Percentiles rank a stretch among this genome's conserved stretches.
Evolutionary conservation across 1,140 invertebrate species (phyloP).

Genomic region (Drosophila gunungcola): DNA sequence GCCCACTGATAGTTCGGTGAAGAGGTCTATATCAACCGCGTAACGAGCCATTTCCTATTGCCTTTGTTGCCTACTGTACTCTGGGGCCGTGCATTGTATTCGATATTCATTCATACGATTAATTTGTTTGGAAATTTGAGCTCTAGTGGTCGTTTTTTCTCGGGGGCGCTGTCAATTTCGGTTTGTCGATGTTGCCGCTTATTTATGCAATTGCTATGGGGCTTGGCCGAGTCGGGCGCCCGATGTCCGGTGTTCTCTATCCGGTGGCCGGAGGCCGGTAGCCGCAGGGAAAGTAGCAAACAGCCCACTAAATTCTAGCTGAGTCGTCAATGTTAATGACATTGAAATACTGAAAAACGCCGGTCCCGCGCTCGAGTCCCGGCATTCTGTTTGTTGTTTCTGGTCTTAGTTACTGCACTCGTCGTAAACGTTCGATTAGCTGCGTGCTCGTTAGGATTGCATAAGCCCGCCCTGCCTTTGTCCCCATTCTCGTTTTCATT

Average conservation of each 20-base stretch:
- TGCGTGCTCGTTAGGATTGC: constrained; percentile 35
- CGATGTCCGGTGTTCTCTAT: neutral
- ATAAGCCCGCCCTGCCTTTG: constrained; percentile 19
- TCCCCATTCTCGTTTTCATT: neutral
- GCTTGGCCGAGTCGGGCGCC: constrained; percentile 9
- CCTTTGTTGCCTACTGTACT: constrained; percentile 62
- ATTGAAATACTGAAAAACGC: constrained; percentile 62
- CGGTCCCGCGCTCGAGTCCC: constrained; percentile 13
- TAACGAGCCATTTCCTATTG: constrained; percentile 18
- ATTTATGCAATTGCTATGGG: constrained; percentile 63
- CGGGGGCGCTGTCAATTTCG: constrained; percentile 50
- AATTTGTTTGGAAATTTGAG: constrained; percentile 70
- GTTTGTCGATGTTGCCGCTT: constrained; percentile 58
- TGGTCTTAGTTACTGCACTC: constrained; percentile 44
- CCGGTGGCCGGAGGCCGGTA: neutral
- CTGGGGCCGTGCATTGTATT: constrained; percentile 46
- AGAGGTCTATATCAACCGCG: constrained; percentile 4
- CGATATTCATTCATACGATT: constrained; percentile 74
- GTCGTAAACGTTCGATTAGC: constrained; percentile 51
- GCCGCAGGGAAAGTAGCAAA: constrained; percentile 37
- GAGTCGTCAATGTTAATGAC: constrained; percentile 70
- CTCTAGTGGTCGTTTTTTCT: constrained; percentile 9
- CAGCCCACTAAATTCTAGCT: constrained; percentile 57
- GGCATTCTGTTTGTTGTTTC: constrained; percentile 48
- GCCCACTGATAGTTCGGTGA: neutral